Conservation (phyloP, 2,888 invertebrate species). For the Polyommatus icarus region DNA sequence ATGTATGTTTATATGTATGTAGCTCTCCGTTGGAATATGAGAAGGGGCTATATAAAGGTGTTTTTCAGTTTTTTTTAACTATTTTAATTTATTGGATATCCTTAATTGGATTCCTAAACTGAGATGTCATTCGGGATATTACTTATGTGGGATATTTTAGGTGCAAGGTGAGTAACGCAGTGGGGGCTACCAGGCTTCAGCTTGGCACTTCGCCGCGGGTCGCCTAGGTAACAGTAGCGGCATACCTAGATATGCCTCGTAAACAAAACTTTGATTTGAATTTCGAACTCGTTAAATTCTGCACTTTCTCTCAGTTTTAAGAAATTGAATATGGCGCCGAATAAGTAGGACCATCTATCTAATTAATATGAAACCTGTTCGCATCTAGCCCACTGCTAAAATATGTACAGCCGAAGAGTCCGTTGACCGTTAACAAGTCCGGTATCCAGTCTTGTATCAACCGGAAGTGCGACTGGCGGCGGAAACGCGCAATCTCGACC, state of each 20-base stretch:
- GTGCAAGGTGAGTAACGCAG: too few species aligned
- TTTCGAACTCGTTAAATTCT: background rate
- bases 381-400: slow-evolving; percentile 20
- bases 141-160: too few species aligned
- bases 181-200: too few species aligned
- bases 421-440: slow-evolving; percentile 69
- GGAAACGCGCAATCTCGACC: slow-evolving; percentile 78
- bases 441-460: slow-evolving; percentile 67
- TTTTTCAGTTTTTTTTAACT: too few species aligned
- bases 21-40: too few species aligned
- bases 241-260: background rate
- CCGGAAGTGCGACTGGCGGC: slow-evolving; percentile 68
- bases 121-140: too few species aligned
- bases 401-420: slow-evolving; percentile 46
- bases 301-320: slow-evolving; percentile 24
- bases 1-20: too few species aligned
- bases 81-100: too few species aligned
- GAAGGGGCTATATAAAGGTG: too few species aligned
- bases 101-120: too few species aligned
- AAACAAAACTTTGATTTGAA: background rate
- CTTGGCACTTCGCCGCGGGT: too few species aligned
- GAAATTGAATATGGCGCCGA: slow-evolving; percentile 14
- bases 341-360: background rate
- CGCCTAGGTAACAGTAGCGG: too few species aligned
- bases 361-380: slow-evolving; percentile 23